Conservation (phyloP, 2,113 vertebrate species). For the Vulpes vulpes region DNA sequence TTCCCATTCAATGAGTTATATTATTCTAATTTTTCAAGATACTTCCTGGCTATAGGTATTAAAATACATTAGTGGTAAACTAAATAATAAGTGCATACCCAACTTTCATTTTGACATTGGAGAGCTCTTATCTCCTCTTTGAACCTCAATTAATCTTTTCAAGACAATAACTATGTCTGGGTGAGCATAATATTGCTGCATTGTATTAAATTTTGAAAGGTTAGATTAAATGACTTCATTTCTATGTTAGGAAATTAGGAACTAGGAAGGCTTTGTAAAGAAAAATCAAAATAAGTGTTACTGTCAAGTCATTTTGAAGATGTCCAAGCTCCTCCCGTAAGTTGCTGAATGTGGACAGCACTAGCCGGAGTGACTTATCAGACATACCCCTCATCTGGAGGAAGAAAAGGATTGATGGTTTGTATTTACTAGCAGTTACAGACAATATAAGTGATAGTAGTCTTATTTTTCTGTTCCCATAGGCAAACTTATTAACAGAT, state of each 20-base stretch:
- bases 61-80: slow-evolving; percentile 44
- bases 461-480: slow-evolving; percentile 4
- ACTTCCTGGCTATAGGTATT: slow-evolving; percentile 29
- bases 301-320: slow-evolving; percentile 94
- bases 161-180: slow-evolving; percentile 23
- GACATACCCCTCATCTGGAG: slow-evolving; percentile 94
- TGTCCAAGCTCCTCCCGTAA: slow-evolving; percentile 95
- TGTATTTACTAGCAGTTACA: slow-evolving; percentile 58
- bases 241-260: background rate
- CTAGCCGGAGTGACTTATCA: slow-evolving; percentile 94
- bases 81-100: background rate
- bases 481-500: slow-evolving; percentile 43
- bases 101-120: background rate
- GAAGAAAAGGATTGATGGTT: slow-evolving; percentile 12
- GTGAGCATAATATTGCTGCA: background rate
- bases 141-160: background rate
- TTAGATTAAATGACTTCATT: slow-evolving; percentile 8
- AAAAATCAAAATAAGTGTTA: slow-evolving; percentile 83
- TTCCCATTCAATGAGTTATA: background rate
- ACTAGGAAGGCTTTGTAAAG: slow-evolving; percentile 36
- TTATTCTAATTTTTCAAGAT: slow-evolving; percentile 41
- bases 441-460: background rate
- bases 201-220: background rate
- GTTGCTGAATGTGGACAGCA: slow-evolving; percentile 95
- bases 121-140: background rate